Base-by-base conservation (phyloP, 1,140 invertebrate species). In the Bombus consobrinus region DNA sequence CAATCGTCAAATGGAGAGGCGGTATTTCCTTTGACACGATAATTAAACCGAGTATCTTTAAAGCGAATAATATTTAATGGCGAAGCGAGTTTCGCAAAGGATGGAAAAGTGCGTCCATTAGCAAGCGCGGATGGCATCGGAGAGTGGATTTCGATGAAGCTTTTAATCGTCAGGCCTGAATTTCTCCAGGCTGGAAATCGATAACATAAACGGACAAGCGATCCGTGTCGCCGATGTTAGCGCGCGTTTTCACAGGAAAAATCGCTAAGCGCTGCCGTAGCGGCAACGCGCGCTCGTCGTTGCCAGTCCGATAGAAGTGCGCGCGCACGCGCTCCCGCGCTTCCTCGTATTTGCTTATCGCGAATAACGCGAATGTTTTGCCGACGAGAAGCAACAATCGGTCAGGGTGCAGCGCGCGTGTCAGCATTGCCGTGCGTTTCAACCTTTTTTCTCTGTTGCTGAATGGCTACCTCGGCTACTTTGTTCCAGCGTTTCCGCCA, bases 381-480 rank as follows among this genome's bases (percentile, higher is more conserved):
- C 84, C 53, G 78, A 69, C 62, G 81, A 62, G 66, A 64, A 47
- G 81, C 86, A 88, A 92, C 91, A 87, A 90, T 91, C 85, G 92
- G 73, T 81, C 86, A 83, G 87, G 53, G 57, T 79, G 90, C 92
- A 92, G 87, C 77, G 68, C 88, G 90, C 91, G 90, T 92, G 82
- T 90, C 91, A 47, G 34, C 59, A 22, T 74, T 25, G 41, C 28
- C 62, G 57, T 43, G 57, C 57, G 71, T 34, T 66, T 47, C 72
- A 34, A 64, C 1, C 9, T 18, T 41, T 43, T 73, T 73, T 18
- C 28, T 25, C 18, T 18, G 32, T 82, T 76, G 25, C 9, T 32
- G 15, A n/a, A 66, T 62, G 71, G 81, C 25, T 75, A 59, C 64
- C 41, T 13, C 32, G 3, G 10, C 15, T 8, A 47, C 15, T 53